A percentile compares a stretch with the other conserved stretches of the same genome.
Evolutionary conservation across 23 tunicate species (phyloP).

Genomic region (Trididemnum miniatum): DNA sequence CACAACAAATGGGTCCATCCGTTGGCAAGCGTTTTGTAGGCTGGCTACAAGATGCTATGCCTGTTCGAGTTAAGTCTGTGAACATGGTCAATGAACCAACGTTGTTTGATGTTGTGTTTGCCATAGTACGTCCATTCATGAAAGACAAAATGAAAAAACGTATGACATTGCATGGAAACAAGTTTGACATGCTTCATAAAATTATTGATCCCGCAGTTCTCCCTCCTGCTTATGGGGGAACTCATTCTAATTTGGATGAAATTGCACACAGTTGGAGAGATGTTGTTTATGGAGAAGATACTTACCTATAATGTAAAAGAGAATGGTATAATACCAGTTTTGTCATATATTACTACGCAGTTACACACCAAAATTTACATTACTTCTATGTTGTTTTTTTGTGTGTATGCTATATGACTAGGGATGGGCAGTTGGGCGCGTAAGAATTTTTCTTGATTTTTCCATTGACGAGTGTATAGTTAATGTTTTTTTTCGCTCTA

Average conservation of each 20-base stretch:
- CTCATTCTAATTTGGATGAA: slow-evolving; percentile 50
- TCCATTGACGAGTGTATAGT: too few species aligned
- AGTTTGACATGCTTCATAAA: slow-evolving; percentile 40
- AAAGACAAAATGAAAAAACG: slow-evolving; percentile 70
- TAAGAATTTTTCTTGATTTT: too few species aligned
- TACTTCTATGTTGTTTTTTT: too few species aligned
- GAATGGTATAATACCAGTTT: neutral
- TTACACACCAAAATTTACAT: too few species aligned
- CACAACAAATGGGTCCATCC: slow-evolving; percentile 71
- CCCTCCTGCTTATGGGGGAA: slow-evolving; percentile 41
- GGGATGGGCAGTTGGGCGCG: too few species aligned
- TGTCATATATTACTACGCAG: too few species aligned
- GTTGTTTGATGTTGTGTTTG: slow-evolving; percentile 62
- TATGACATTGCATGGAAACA: slow-evolving; percentile 46
- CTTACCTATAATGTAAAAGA: neutral
- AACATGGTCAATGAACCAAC: slow-evolving; percentile 67
- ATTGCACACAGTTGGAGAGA: slow-evolving; percentile 10
- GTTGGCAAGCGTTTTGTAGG: slow-evolving; percentile 57
- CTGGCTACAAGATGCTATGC: slow-evolving; percentile 72
- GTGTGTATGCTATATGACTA: too few species aligned
- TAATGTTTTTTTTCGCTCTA: too few species aligned
- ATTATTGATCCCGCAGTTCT: slow-evolving; percentile 36
- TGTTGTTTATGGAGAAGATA: neutral
- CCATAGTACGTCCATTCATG: slow-evolving; percentile 76
- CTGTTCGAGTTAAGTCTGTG: slow-evolving; percentile 64